Base-by-base conservation (phyloP, 92 coral and sea anemone species). In the Zoanthus sansibaricus region DNA sequence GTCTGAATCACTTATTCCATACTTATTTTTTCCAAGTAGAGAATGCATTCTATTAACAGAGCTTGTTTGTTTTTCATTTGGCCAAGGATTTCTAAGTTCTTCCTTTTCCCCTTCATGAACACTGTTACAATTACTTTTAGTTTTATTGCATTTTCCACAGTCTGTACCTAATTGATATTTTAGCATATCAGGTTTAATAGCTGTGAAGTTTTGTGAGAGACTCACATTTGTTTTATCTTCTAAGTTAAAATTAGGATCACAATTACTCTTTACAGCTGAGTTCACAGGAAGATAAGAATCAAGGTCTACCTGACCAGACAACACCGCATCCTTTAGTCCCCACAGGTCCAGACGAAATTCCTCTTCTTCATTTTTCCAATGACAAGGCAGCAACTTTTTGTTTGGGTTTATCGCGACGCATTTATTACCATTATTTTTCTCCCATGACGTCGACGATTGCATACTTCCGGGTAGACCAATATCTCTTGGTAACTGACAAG, bases 301-400 rank as follows among this genome's bases (percentile, higher is more conserved):
- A 20, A 95, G 72, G 64, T 95, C 92, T 14, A 95, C 87, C 37
- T 95, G 90, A 0, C 98, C 98, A 13, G 94, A 88, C 73, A 89
- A 73, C 1, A 95, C 95, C 44, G 98, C 94, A 64, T 93, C 95
- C 70, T 92, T 91, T 58, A 95, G 83, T 3, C 97, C 98, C 98
- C 95, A 97, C 46, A 91, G 75, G 75, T 97, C 98, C 21, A 93
- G 85, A 47, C 91, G 92, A 21, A 91, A 59, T 21, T 93, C 92
- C 25, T 95, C 92, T 51, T 88, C 93, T 55, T 92, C 98, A 47
- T 92, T 90, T 51, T 78, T 79, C 18, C 68, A 33, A 15, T 32
- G 86, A 5, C 21, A 78, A 13, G 78, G 75, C 14, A 68, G 82
- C 68, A 42, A 31, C 72, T 48, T 66, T 16, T 69, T 58, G 75